Evolutionary conservation across 2,888 invertebrate species (phyloP), one percentile per base, ranked within the genome.

Genomic region (Eilema caniola): DNA sequence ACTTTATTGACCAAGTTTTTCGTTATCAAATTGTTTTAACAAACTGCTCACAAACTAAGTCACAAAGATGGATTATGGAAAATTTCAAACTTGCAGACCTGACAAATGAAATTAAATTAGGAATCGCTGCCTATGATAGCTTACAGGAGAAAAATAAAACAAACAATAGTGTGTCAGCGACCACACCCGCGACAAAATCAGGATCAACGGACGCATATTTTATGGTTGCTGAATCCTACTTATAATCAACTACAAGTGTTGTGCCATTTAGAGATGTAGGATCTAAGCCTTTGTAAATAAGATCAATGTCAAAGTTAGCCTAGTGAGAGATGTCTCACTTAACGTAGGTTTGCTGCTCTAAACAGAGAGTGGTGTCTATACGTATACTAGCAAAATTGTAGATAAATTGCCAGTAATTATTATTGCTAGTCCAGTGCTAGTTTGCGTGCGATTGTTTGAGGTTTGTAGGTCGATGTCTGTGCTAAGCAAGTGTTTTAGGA

Each of bases 1-100:
- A 84, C 47, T 2, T 66, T 78, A 62, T 2, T 78, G 78, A 66
- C 12, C 75, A 68, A n/a, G 59, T 70, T 0, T 73, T 82, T n/a
- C 74, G 76, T 0, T 75, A 79, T 20, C 81, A 67, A 64, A 7
- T 88, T 2, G 72, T 77, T 0, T 47, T 90, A 24, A 74, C 78
- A 14, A 69, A 77, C 0, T 91, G 91, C 63, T 31, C 73, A 37
- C 47, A 76, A 25, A 25, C 70, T 11, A 1, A 78, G 3, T 78
- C 78, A 0, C 89, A 91, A 59, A 83, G 78, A 76, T 92, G 91
- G 91, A 59, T 75, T 0, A 85, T 92, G 78, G 88, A 91, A 61
- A 86, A 90, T 62, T 90, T 80, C 59, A 69, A 75, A 0, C 63
- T 72, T 3, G 77, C 83, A 1, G 86, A 74, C 71, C 76, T 90